Evolutionary conservation across 2,113 vertebrate species (phyloP), one percentile per base, ranked within the genome.

Genomic region (Grammomys surdaster): DNA sequence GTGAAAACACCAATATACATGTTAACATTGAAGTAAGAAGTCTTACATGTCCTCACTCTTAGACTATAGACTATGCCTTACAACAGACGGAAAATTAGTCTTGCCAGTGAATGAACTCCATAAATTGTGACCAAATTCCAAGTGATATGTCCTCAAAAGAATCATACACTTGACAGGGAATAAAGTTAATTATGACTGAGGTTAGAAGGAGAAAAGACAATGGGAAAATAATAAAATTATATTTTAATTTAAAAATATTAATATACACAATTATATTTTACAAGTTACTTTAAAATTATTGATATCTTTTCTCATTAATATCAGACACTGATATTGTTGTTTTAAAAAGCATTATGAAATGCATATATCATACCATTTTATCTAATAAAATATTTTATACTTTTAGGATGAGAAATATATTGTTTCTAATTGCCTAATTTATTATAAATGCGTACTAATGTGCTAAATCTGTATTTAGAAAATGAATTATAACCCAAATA

Each of bases 301-400:
- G 75, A 3, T 54, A 0, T 54, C 2, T 73, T 80, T 89, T 77
- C 22, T 13, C 10, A 78, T 84, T 92, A 89, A 72, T 78, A 48
- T 65, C 63, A 9, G 11, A 48, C 65, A 81, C 19, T 31, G 46
- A 11, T 69, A 28, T 0, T 95, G 2, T 63, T 0, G 10, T 56
- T 65, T 89, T 89, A 12, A 26, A 70, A 7, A 78, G 8, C 10
- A 28, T 48, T 80, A 60, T 60, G 28, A 72, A 7, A 81, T 19
- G 48, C 6, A 46, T 22, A 43, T 26, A 72, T 51, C 17, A 63
- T n/a, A 9, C 13, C 2, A 87, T 46, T 75, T 89, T 43, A 2
- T 5, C 9, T 92, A 77, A 20, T n/a, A 88, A 94, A 93, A 95
- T 89, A 95, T 33, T 58, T 56, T 40, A 26, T 36, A 56, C 51